Percentiles rank a stretch among this genome's conserved stretches.
phyloP scores from a whole-genome alignment of 2,888 invertebrate genomes.

The Apamea epomidion region DNA sequence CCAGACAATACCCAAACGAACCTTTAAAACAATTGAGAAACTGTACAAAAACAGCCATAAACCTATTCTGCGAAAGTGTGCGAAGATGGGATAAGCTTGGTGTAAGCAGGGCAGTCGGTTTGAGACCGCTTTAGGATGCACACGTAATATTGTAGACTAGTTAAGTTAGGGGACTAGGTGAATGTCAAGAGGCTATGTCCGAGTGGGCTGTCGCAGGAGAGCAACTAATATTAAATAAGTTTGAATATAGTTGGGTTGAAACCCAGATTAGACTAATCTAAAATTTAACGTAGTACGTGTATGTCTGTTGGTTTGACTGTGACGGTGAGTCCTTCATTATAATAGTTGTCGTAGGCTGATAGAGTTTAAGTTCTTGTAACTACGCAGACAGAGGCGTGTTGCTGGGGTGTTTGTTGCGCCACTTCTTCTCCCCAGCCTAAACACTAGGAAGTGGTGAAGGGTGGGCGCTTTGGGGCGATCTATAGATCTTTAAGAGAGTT shows the following conservation, averaged over 20 bases:
- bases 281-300: neutral
- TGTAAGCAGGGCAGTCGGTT: neutral
- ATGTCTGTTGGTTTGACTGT: neutral
- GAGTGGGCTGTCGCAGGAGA: neutral
- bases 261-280: neutral
- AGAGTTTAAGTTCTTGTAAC: neutral
- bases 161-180: neutral
- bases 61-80: neutral
- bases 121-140: neutral
- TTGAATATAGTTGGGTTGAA: neutral
- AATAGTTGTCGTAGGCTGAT: neutral
- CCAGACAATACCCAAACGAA: neutral
- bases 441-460: too few relatives aligned
- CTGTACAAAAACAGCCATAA: neutral
- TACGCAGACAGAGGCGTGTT: too few relatives aligned
- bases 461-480: too few relatives aligned
- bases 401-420: too few relatives aligned
- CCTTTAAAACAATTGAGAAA: neutral
- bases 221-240: neutral
- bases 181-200: neutral
- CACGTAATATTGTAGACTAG: neutral
- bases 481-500: too few relatives aligned
- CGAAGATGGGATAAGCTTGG: neutral
- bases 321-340: neutral
- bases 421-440: too few relatives aligned